Conservation (phyloP, 2,113 vertebrate species). For the Taxidea taxus region DNA sequence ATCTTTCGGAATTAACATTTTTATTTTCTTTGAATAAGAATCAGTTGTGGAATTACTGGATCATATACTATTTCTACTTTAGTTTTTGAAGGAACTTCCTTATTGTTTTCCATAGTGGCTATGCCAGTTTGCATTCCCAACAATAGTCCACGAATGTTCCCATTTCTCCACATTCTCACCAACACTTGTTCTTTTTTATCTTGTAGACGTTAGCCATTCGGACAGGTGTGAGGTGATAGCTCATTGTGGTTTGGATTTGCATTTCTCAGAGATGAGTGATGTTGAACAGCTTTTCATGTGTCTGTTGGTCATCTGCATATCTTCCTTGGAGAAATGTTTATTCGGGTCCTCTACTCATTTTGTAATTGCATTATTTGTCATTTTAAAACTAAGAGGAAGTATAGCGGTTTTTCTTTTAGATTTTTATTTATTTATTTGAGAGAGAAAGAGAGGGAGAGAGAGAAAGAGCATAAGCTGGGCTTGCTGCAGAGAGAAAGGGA, state of each 20-base stretch:
- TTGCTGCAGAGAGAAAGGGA: no score
- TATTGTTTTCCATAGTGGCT: background rate
- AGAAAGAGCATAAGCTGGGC: no score
- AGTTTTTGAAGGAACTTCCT: background rate
- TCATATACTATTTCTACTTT: background rate
- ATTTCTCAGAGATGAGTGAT: background rate
- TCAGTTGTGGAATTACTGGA: background rate
- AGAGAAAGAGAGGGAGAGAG: no score
- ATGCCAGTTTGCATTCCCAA: background rate
- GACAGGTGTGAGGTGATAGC: background rate
- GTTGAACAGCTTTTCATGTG: background rate
- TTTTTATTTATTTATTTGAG: no score
- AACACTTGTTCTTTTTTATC: background rate
- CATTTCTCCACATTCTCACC: background rate
- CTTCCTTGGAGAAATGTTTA: background rate
- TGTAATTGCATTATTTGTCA: background rate
- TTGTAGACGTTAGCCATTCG: background rate
- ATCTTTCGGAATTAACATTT: background rate
- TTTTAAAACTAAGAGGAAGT: background rate
- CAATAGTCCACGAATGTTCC: no score
- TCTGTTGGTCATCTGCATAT: background rate
- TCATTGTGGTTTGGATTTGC: background rate
- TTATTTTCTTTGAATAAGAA: background rate
- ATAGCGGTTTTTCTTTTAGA: no score
- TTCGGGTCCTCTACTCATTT: background rate